Evolutionary conservation across 2,888 invertebrate species (phyloP), one percentile per base, ranked within the genome.

Genomic region (Monochamus alternatus): DNA sequence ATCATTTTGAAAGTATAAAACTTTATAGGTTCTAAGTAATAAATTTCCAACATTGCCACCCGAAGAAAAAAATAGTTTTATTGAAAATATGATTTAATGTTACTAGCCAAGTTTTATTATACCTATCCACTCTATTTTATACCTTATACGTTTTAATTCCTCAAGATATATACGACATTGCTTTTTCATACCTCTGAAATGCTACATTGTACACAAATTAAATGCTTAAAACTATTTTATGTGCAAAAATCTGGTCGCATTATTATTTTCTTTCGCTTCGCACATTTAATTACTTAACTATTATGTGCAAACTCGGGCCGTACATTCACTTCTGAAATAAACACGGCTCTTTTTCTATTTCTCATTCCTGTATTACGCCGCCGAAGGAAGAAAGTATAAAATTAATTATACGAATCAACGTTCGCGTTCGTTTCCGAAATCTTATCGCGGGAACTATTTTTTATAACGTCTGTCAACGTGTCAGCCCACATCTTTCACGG

Each of bases 1-100:
- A 83, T 85, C 85, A 76, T 81, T 69, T 83, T 84, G 77, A 82
- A 82, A 84, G 82, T 87, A 86, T 86, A 87, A 87, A 86, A 84
- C 84, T 87, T 87, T 86, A 87, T 86, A 82, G 84, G 85, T 84
- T 84, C 83, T 82, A 78, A 78, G 86, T 83, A 84, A 86, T 87
- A 87, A 88, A 85, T 85, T 85, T 75, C 76, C 76, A 62, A 74
- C 76, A 75, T 76, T 72, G 75, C 75, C 72, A 74, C 71, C 65
- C 47, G 70, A 66, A 75, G 77, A n/a, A 85, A 86, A 87, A 87
- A 87, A 86, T 85, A 82, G 80, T 87, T 87, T 88, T 88, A 88
- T 88, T 87, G 88, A 87, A 87, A 87, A 87, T 87, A 87, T 88
- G 88, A 88, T 88, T 87, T 88, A 87, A 85, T 84, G 85, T 86